Evolutionary conservation across 1,140 invertebrate species (phyloP), one percentile per base, ranked within the genome.

Genomic region (Brachionus asplanchnoidis): DNA sequence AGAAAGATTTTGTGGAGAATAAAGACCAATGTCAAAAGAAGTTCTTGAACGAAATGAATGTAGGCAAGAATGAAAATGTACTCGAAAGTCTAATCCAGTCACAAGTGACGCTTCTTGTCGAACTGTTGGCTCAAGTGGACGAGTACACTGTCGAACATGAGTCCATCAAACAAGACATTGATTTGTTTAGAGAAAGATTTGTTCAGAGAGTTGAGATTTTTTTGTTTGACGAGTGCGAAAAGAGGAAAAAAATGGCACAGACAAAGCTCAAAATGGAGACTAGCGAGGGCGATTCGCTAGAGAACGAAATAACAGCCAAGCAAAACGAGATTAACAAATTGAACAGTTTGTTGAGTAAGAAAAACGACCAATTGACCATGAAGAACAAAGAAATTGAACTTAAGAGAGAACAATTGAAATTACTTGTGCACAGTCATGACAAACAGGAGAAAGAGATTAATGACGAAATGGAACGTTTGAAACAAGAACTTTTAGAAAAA

Each of bases 221-320:
- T 20, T 17, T 73, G 28, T 73, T 73, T 73, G 68, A 73, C 68
- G 68, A 73, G 32, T 73, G 36, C 68, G 68, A 73, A 73, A 73
- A 73, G 11, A 32, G 68, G 17, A 40, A 17, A 44, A 73, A 73
- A 73, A 73, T 40, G 36, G 68, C 68, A 3, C 28, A 40, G 32
- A 5, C 68, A 1, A 73, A 73, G 17, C n/a, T 73, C 32, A 73
- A 40, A 40, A 32, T 73, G 28, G 68, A 73, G 12, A 40, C 36
- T 2, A 17, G 17, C 36, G 32, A 73, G 17, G n/a, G 17, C 6
- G 36, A 73, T 8, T 40, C n/a, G n/a, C 5, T 73, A 8, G 36
- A 73, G 17, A 73, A 73, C 6, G 68, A 73, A 42, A 73, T 73
- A 20, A 3, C 14, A 73, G 32, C 36, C 17, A 73, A 44, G 7